phyloP scores from a whole-genome alignment of 1,140 invertebrate species.

The Sarcophaga bullata region DNA sequence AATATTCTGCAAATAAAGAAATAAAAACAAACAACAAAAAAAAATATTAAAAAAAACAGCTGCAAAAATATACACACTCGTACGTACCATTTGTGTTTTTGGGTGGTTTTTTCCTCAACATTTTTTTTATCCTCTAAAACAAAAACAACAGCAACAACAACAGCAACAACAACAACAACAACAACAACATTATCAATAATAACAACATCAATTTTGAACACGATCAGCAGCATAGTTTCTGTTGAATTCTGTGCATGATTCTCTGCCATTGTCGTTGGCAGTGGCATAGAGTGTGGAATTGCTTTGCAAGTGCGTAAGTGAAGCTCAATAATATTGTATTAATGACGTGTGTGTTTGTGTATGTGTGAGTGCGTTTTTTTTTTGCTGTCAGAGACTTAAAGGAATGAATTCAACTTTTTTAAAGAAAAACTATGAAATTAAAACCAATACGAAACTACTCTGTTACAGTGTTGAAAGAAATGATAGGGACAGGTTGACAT shows the following conservation, averaged over 20 bases:
- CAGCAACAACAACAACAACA: neutral
- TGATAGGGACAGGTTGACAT: too few relatives aligned
- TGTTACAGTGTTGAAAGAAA: too few relatives aligned
- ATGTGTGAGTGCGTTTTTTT: neutral
- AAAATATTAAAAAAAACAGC: too few relatives aligned
- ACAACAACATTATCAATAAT: neutral
- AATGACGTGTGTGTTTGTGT: neutral
- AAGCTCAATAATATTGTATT: conserved; percentile 3
- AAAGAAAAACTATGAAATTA: too few relatives aligned
- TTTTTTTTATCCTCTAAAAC: conserved; percentile 42
- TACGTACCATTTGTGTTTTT: too few relatives aligned
- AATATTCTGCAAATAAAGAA: too few relatives aligned
- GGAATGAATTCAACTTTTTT: neutral
- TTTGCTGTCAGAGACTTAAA: neutral
- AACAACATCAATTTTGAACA: neutral
- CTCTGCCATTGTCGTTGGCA: neutral
- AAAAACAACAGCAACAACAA: conserved; percentile 12
- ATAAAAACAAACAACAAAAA: too few relatives aligned
- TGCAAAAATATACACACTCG: too few relatives aligned
- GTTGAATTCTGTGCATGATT: neutral
- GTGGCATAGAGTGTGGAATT: too few relatives aligned
- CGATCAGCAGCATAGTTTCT: neutral
- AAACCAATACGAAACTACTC: too few relatives aligned
- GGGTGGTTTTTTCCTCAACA: too few relatives aligned
- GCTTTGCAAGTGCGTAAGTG: conserved; percentile 1